Conservation (phyloP, 2,888 invertebrate genomes). For the Schizaphis graminum region DNA sequence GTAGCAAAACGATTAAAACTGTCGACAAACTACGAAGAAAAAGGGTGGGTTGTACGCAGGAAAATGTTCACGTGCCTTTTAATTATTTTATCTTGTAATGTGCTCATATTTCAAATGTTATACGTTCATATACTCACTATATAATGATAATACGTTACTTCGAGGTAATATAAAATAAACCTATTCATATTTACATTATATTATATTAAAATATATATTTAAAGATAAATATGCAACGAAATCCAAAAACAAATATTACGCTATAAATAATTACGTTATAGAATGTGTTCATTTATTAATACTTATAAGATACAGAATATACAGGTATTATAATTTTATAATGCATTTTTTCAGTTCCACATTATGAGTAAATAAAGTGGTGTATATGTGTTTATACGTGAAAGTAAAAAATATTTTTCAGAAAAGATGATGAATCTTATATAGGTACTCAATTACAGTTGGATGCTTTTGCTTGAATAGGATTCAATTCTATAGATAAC, state of each 20-base stretch:
- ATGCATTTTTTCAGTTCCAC: too few relatives aligned
- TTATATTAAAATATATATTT: neutral
- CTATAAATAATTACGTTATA: neutral
- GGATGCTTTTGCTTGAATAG: neutral
- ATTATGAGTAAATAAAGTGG: too few relatives aligned
- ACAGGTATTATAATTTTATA: too few relatives aligned
- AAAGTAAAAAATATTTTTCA: neutral
- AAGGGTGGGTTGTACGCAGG: neutral
- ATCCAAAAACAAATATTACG: neutral
- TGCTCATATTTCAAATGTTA: neutral
- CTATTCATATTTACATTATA: neutral
- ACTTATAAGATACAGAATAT: neutral
- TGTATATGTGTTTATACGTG: neutral
- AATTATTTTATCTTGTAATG: conserved; percentile 25
- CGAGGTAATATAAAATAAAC: neutral
- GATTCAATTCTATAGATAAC: neutral
- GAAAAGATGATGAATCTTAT: neutral
- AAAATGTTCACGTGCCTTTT: conserved; percentile 16
- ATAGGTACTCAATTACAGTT: neutral
- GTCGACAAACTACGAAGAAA: neutral
- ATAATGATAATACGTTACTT: neutral
- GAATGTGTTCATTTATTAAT: neutral
- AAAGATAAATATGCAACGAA: neutral
- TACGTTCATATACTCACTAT: neutral
- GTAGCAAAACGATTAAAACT: conserved; percentile 15